Conservation (phyloP, 2,888 invertebrate species). For the Amphimallon solstitiale region DNA sequence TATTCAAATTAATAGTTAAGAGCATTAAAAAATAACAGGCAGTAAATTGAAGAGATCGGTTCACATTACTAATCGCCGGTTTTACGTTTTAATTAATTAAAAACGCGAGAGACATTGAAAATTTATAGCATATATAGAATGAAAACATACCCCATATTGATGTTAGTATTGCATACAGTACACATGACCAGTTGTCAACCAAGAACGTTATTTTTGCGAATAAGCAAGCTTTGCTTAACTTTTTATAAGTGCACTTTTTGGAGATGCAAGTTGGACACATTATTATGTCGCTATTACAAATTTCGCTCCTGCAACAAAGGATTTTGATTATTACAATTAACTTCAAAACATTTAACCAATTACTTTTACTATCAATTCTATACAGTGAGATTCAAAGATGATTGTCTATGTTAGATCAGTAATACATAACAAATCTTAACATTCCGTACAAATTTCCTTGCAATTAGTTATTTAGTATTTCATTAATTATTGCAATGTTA, state of each 20-base stretch:
- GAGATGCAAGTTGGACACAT: constrained; percentile 69
- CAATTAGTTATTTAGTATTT: too few species aligned
- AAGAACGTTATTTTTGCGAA: constrained; percentile 64
- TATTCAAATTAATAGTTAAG: too few species aligned
- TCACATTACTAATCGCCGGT: too few species aligned
- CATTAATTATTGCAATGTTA: too few species aligned
- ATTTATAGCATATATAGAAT: not conserved
- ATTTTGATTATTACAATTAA: not conserved
- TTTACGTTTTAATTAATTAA: too few species aligned
- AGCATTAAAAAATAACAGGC: too few species aligned
- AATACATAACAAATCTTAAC: too few species aligned
- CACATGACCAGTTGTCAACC: constrained; percentile 54
- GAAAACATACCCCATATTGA: constrained; percentile 60
- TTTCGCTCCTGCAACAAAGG: constrained; percentile 49
- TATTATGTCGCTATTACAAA: constrained; percentile 55
- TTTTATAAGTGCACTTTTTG: constrained; percentile 65
- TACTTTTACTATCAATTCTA: too few species aligned
- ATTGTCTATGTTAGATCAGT: too few species aligned
- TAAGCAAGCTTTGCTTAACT: constrained; percentile 65
- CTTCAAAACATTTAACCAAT: not conserved
- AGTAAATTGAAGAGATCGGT: too few species aligned
- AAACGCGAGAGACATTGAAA: not conserved
- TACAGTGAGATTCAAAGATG: too few species aligned
- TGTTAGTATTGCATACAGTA: constrained; percentile 55
- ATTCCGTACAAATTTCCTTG: too few species aligned